Percentiles rank a stretch among this genome's conserved stretches.
phyloP scores from a whole-genome alignment of 2,113 vertebrate genomes.

The Kryptolebias marmoratus region DNA sequence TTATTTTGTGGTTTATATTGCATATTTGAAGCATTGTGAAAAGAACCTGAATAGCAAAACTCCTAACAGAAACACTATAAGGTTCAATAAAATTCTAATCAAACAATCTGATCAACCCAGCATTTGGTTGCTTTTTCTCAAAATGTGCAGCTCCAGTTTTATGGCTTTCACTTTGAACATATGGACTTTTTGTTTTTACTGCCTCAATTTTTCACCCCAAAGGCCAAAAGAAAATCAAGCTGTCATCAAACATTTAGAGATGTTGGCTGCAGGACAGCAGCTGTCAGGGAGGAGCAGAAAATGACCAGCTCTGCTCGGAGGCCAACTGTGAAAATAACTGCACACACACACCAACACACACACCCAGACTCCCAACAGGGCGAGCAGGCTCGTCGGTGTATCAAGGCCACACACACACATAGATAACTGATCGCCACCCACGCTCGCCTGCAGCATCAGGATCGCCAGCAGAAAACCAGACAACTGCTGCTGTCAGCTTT shows the following conservation, averaged over 20 bases:
- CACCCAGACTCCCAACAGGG: conserved; percentile 36
- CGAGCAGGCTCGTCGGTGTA: conserved; percentile 37
- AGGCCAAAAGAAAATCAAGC: conserved; percentile 48
- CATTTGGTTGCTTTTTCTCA: too few species aligned
- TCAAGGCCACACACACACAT: conserved; percentile 57
- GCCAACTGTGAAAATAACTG: conserved; percentile 75
- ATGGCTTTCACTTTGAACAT: background rate
- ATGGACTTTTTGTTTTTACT: background rate
- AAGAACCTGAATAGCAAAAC: too few species aligned
- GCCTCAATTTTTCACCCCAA: conserved; percentile 5
- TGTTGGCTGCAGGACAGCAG: conserved; percentile 44
- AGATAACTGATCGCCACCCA: conserved; percentile 45
- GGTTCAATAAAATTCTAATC: too few species aligned
- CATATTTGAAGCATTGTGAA: too few species aligned
- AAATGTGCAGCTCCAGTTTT: background rate
- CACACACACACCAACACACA: conserved; percentile 32
- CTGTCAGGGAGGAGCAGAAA: conserved; percentile 48
- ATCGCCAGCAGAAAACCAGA: conserved; percentile 46
- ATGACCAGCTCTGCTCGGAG: conserved; percentile 38
- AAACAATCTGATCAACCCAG: too few species aligned
- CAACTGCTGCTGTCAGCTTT: conserved; percentile 64
- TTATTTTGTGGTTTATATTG: too few species aligned
- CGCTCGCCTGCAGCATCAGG: conserved; percentile 44
- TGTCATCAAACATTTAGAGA: conserved; percentile 38
- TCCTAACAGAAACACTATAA: too few species aligned